Evolutionary conservation across 2,113 vertebrate species (phyloP).

Genomic region (Stigmatopora nigra): DNA sequence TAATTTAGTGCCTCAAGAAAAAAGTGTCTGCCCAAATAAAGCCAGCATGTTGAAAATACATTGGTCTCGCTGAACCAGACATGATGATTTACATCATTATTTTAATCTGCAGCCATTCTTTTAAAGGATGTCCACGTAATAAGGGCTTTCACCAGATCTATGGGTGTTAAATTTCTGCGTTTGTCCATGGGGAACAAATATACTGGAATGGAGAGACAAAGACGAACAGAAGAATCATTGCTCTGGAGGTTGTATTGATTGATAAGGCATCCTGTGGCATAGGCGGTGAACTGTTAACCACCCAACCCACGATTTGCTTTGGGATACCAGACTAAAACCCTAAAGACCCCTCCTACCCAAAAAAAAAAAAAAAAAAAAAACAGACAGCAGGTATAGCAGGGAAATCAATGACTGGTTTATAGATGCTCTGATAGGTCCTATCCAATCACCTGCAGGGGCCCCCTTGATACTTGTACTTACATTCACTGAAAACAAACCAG

Average conservation of each 20-base stretch:
- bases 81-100: constrained; percentile 16
- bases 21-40: constrained; percentile 40
- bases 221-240: constrained; percentile 26
- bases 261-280: constrained; percentile 54
- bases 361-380: too few relatives aligned
- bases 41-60: constrained; percentile 24
- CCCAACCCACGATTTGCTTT: constrained; percentile 44
- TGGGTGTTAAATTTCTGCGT: constrained; percentile 20
- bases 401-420: constrained; percentile 60
- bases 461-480: constrained; percentile 28
- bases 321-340: constrained; percentile 51
- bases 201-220: constrained; percentile 29
- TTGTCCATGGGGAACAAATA: constrained; percentile 12
- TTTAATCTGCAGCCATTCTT: constrained; percentile 38
- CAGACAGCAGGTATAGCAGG: constrained; percentile 47
- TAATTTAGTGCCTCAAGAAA: constrained; percentile 50
- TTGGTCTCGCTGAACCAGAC: constrained; percentile 18
- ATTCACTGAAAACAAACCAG: constrained; percentile 19
- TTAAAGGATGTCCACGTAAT: constrained; percentile 48
- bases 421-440: constrained; percentile 36
- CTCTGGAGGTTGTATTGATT: constrained; percentile 63
- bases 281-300: constrained; percentile 34
- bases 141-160: constrained; percentile 44
- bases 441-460: constrained; percentile 52
- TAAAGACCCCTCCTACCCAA: constrained; percentile 28